A percentile compares a stretch with the other conserved stretches of the same genome.
Conservation (phyloP, 2,113 vertebrate species). For the Oplegnathus fasciatus region DNA sequence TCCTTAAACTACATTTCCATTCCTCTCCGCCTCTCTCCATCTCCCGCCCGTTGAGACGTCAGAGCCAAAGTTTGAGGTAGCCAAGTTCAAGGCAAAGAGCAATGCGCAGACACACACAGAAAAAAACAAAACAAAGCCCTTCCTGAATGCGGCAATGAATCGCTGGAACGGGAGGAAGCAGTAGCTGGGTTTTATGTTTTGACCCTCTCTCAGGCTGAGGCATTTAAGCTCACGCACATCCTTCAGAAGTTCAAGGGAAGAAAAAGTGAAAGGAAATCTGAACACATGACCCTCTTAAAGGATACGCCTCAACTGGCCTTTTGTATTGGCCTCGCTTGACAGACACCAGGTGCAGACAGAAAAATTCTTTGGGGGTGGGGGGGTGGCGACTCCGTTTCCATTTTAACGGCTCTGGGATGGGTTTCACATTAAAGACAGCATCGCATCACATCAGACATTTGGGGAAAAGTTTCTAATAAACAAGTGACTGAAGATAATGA, state of each 20-base stretch:
- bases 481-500: background rate
- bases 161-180: constrained; percentile 22
- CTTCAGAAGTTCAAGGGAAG: constrained; percentile 75
- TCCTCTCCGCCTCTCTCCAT: constrained; percentile 29
- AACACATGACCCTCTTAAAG: constrained; percentile 80
- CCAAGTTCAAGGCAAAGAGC: constrained; percentile 36
- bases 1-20: constrained; percentile 42
- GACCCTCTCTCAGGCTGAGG: constrained; percentile 44
- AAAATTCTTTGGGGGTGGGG: constrained; percentile 31
- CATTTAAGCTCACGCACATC: constrained; percentile 69
- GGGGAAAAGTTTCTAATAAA: background rate
- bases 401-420: constrained; percentile 39
- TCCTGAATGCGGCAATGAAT: constrained; percentile 29
- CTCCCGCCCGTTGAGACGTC: constrained; percentile 15
- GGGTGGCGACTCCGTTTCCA: constrained; percentile 1
- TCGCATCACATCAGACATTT: background rate
- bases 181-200: constrained; percentile 46
- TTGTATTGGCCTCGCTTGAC: constrained; percentile 79
- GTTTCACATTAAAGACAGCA: constrained; percentile 19
- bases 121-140: background rate
- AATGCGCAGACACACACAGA: background rate
- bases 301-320: constrained; percentile 78
- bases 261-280: constrained; percentile 81
- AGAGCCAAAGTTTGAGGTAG: constrained; percentile 28
- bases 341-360: constrained; percentile 81